Percentiles rank a stretch among this genome's conserved stretches.
These are phyloP conservation scores for Alviniconcha marisindica DNA, from an alignment of 1,140 invertebrate genomes.

Conservation along the genomic window DNA sequence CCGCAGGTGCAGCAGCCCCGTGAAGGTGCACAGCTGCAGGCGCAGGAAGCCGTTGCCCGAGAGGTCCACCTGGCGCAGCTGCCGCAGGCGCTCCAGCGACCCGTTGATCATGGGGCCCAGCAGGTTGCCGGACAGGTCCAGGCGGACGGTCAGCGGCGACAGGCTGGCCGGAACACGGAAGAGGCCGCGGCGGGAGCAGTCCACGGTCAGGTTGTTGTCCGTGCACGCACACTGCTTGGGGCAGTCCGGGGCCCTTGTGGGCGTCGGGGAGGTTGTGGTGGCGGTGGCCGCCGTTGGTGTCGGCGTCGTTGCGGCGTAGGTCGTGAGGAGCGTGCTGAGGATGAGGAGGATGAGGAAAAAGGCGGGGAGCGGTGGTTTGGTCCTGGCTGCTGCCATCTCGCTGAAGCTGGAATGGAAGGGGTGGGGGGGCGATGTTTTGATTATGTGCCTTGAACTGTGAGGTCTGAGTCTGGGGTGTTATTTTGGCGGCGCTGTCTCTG, in stretches of 20 bases:
- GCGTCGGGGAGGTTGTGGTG: neutral
- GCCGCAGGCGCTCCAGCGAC: conserved; percentile 46
- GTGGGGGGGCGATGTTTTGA: no score
- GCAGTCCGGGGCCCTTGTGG: conserved; percentile 22
- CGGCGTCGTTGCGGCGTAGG: neutral
- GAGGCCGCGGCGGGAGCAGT: conserved; percentile 39
- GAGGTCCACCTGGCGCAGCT: conserved; percentile 62
- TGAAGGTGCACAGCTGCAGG: conserved; percentile 52
- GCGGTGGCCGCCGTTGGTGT: neutral
- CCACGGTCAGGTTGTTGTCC: neutral
- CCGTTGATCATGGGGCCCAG: conserved; percentile 57
- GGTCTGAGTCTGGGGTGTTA: no score
- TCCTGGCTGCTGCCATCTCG: no score
- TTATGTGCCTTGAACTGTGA: no score
- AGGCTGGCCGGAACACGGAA: conserved; percentile 18
- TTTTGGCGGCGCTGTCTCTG: no score
- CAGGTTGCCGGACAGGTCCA: conserved; percentile 52
- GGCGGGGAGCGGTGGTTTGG: neutral
- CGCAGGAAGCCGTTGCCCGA: conserved; percentile 58
- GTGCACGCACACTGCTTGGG: conserved; percentile 33
- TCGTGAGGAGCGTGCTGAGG: neutral
- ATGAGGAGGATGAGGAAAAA: neutral
- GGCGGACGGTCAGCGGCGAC: conserved; percentile 30
- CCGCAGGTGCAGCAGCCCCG: conserved; percentile 54
- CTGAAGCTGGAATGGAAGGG: no score